A percentile compares a stretch with the other conserved stretches of the same genome.
These are phyloP conservation scores for Anolis sagrei DNA, from an alignment of 2,113 vertebrate species.

Conservation along the genomic window DNA sequence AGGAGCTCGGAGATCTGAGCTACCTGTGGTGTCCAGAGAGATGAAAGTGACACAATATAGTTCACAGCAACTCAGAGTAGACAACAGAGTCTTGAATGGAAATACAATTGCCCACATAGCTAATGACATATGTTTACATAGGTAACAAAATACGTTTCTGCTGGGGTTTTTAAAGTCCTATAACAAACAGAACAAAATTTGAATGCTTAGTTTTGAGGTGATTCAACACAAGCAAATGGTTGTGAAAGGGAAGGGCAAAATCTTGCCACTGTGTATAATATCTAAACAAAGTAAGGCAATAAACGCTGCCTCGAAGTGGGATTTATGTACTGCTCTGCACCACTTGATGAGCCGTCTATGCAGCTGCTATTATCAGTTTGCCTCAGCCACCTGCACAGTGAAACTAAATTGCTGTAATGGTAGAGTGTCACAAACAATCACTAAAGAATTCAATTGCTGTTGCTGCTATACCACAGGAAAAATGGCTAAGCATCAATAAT, in stretches of 20 bases:
- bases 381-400: constrained; percentile 50
- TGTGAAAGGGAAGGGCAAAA: neutral
- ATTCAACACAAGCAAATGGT: neutral
- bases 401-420: constrained; percentile 51
- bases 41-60: constrained; percentile 13
- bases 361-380: constrained; percentile 44
- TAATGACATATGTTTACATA: constrained; percentile 11
- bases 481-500: constrained; percentile 1
- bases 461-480: neutral
- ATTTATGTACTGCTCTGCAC: constrained; percentile 32
- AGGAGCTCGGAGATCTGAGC: constrained; percentile 32
- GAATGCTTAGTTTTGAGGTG: constrained; percentile 14
- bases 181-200: constrained; percentile 10
- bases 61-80: constrained; percentile 21
- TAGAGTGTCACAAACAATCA: constrained; percentile 31
- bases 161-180: neutral
- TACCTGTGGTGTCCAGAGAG: constrained; percentile 28
- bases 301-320: constrained; percentile 19
- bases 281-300: constrained; percentile 40
- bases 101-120: constrained; percentile 2
- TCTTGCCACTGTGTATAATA: constrained; percentile 8
- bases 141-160: constrained; percentile 16
- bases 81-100: constrained; percentile 8
- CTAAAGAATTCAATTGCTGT: constrained; percentile 30
- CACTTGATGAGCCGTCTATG: constrained; percentile 9